Conservation (phyloP, 2,888 invertebrate genomes). For the Gymnosoma rotundatum region DNA sequence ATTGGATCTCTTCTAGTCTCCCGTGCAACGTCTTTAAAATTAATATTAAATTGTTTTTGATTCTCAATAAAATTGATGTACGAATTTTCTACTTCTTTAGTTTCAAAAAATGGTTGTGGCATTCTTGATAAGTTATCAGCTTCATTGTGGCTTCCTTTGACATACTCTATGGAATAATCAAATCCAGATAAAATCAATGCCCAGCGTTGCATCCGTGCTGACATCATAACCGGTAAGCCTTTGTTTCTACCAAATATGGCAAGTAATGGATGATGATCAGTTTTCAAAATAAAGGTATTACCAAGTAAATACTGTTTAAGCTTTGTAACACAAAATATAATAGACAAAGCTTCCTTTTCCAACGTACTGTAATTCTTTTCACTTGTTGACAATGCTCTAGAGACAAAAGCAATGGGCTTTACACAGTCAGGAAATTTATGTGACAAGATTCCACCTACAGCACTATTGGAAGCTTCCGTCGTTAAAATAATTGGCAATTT, state of each 20-base stretch:
- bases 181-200: constrained; percentile 65
- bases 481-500: constrained; percentile 67
- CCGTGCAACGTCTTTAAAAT: constrained; percentile 61
- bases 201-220: constrained; percentile 46
- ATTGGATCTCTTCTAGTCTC: constrained; percentile 48
- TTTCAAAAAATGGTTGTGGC: constrained; percentile 27
- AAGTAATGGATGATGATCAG: constrained; percentile 69
- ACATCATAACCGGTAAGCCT: constrained; percentile 62
- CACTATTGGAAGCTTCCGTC: constrained; percentile 71
- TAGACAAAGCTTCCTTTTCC: constrained; percentile 62
- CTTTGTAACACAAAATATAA: constrained; percentile 63
- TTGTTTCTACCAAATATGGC: constrained; percentile 61
- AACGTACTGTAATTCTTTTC: constrained; percentile 67
- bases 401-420: constrained; percentile 68
- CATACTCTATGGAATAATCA: constrained; percentile 51
- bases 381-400: constrained; percentile 56
- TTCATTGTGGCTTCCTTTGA: constrained; percentile 59
- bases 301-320: constrained; percentile 64
- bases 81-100: constrained; percentile 28
- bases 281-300: constrained; percentile 56
- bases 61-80: constrained; percentile 58
- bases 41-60: constrained; percentile 42
- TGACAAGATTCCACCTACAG: constrained; percentile 67
- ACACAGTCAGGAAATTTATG: constrained; percentile 54
- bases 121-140: constrained; percentile 50